Conservation (phyloP, 1,140 invertebrate genomes). For the Alviniconcha marisindica region DNA sequence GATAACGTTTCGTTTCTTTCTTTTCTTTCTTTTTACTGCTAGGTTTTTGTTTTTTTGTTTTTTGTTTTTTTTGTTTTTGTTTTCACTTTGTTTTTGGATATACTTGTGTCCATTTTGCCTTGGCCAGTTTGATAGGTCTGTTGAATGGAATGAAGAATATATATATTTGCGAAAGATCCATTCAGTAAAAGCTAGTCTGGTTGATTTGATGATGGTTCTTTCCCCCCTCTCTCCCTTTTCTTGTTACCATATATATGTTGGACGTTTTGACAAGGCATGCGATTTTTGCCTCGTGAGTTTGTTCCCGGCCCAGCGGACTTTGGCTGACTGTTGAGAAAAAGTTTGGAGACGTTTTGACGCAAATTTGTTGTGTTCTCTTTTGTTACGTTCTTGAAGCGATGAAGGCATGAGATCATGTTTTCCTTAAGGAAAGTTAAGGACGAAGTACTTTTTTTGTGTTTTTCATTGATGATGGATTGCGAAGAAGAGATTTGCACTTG, state of each 20-base stretch:
- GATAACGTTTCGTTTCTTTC: not conserved
- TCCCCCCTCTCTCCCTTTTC: not conserved
- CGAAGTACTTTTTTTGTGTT: not conserved
- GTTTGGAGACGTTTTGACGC: not conserved
- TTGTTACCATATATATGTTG: no score
- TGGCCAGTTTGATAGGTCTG: not conserved
- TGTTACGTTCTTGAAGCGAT: not conserved
- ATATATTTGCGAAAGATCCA: not conserved
- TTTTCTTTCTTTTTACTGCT: not conserved
- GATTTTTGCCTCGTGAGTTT: not conserved
- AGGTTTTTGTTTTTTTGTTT: not conserved
- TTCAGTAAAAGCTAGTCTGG: not conserved
- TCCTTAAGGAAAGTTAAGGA: not conserved
- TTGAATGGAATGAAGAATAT: not conserved
- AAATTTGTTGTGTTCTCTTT: not conserved
- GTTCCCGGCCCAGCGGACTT: no score
- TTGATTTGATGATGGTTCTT: not conserved
- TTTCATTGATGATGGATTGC: not conserved
- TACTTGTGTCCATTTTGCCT: not conserved
- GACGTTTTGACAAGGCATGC: not conserved
- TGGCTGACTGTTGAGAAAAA: no score
- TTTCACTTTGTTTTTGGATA: not conserved
- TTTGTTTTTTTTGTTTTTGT: not conserved
- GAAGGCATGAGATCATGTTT: not conserved
- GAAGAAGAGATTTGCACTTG: not conserved